phyloP scores from a whole-genome alignment of 2,797 vertebrate species.

The Acipenser transmontanus region DNA sequence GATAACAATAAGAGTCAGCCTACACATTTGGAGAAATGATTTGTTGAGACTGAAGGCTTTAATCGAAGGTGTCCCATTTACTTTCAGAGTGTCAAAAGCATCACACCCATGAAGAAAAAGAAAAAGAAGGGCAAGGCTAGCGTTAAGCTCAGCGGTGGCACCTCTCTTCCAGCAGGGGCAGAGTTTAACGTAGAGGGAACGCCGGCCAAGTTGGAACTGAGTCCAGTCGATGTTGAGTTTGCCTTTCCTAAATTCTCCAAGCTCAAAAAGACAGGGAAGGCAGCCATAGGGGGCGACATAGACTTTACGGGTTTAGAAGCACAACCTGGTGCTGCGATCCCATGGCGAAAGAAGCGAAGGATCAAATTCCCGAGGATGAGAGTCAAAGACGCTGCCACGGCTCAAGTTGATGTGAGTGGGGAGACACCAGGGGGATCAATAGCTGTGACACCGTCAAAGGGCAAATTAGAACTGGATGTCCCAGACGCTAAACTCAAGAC shows the following conservation, averaged over 20 bases:
- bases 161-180: slow-evolving; percentile 31
- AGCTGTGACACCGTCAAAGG: slow-evolving; percentile 21
- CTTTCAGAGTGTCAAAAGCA: slow-evolving; percentile 76
- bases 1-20: too few species aligned
- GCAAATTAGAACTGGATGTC: slow-evolving; percentile 6
- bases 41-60: too few species aligned
- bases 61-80: too few species aligned
- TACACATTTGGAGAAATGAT: too few species aligned
- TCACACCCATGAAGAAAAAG: slow-evolving; percentile 62
- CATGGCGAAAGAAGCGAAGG: slow-evolving; percentile 46
- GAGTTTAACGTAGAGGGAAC: slow-evolving; percentile 45
- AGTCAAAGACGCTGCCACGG: slow-evolving; percentile 42
- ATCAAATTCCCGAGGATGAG: slow-evolving; percentile 66
- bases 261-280: slow-evolving; percentile 51
- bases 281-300: slow-evolving; percentile 25
- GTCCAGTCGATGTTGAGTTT: slow-evolving; percentile 76
- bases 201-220: slow-evolving; percentile 45
- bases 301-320: slow-evolving; percentile 25
- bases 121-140: slow-evolving; percentile 31
- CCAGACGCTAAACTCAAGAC: slow-evolving; percentile 44
- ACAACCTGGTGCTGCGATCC: slow-evolving; percentile 25
- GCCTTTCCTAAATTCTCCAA: slow-evolving; percentile 75
- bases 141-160: too few species aligned
- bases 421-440: slow-evolving; percentile 22
- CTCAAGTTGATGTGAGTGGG: slow-evolving; percentile 22